Percentiles rank a stretch among this genome's conserved stretches.
These are phyloP conservation scores for Chloroceryle aenea DNA, from an alignment of 2,113 vertebrate genomes.

Conservation along the genomic window DNA sequence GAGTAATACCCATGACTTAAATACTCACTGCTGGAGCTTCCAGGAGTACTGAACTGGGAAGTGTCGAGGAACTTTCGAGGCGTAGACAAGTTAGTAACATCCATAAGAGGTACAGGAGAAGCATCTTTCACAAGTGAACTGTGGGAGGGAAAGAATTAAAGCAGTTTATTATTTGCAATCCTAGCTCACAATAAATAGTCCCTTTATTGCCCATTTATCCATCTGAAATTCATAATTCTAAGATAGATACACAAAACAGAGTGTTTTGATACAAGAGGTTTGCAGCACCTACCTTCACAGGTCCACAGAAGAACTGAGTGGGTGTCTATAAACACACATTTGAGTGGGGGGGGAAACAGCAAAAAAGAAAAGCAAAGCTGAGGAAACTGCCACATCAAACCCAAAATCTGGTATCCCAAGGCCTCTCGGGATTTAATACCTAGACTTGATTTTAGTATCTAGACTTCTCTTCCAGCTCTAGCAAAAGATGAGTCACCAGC, in stretches of 20 bases:
- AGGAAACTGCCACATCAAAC: too few relatives aligned
- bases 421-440: too few relatives aligned
- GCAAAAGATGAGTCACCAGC: too few relatives aligned
- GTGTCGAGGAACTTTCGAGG: conserved; percentile 90
- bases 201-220: not conserved
- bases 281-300: not conserved
- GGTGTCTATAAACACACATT: not conserved
- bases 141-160: not conserved
- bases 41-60: conserved; percentile 87
- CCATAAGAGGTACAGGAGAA: conserved; percentile 83
- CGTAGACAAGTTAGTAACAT: conserved; percentile 89
- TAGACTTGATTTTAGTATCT: too few relatives aligned
- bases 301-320: fast-evolving
- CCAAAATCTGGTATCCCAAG: too few relatives aligned
- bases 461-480: too few relatives aligned
- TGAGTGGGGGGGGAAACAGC: not conserved
- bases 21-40: conserved; percentile 81
- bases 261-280: not conserved
- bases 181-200: not conserved
- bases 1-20: not conserved
- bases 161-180: not conserved
- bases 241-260: fast-evolving
- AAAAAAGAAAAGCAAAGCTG: not conserved
- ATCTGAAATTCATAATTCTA: not conserved
- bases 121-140: conserved; percentile 86